Conservation (phyloP, 2,113 vertebrate genomes). For the Phoenicopterus ruber region DNA sequence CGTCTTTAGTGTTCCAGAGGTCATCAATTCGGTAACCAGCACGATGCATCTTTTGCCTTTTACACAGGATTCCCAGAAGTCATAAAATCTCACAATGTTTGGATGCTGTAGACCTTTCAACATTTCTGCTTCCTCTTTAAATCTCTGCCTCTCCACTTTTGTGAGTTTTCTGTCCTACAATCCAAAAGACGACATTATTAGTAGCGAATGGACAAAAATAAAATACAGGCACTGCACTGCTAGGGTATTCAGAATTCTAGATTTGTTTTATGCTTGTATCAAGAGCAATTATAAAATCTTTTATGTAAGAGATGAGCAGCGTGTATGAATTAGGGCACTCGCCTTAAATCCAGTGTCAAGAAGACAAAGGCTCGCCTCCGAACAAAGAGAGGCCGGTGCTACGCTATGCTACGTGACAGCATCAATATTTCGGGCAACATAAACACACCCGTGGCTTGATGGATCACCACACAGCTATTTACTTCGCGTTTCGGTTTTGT, state of each 20-base stretch:
- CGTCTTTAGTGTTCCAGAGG: conserved; percentile 98
- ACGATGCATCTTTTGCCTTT: conserved; percentile 96
- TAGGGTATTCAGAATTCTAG: background rate
- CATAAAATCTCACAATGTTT: conserved; percentile 96
- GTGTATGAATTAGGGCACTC: background rate
- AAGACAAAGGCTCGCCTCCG: background rate
- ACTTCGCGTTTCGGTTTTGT: background rate
- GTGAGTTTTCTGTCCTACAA: conserved; percentile 92
- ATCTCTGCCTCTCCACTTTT: conserved; percentile 91
- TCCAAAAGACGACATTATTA: background rate
- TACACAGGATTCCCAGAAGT: conserved; percentile 95
- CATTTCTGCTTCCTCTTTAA: conserved; percentile 98
- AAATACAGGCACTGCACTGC: background rate
- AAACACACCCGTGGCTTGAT: background rate
- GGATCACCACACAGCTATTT: background rate
- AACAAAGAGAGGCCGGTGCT: background rate
- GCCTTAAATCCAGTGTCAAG: background rate
- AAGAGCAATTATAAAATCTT: conserved; percentile 17
- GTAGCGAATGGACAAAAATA: background rate
- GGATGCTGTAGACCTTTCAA: conserved; percentile 96
- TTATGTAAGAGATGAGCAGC: background rate
- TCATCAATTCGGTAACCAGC: conserved; percentile 96
- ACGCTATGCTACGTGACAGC: background rate
- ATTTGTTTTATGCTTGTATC: background rate
- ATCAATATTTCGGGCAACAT: background rate